These are phyloP conservation scores for Parnassius orleans DNA, from an alignment of 2,888 invertebrate genomes.

Conservation along the genomic window DNA sequence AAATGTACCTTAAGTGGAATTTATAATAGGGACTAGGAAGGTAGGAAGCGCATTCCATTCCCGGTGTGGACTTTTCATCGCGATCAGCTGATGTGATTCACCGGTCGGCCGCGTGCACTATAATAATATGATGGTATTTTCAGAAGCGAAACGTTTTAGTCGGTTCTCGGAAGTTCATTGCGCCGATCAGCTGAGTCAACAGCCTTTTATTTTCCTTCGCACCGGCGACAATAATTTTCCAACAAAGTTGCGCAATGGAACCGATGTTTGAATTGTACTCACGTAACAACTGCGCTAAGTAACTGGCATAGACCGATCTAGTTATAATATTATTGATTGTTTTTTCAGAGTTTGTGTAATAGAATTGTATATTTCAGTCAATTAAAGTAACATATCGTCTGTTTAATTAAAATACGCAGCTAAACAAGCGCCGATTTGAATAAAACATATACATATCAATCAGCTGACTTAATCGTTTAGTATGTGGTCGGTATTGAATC, in stretches of 20 bases:
- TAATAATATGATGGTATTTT: conserved; percentile 37
- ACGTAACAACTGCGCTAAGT: conserved; percentile 33
- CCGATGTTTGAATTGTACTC: conserved; percentile 50
- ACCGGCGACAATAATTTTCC: conserved; percentile 46
- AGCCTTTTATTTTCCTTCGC: conserved; percentile 46
- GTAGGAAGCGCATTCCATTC: conserved; percentile 15
- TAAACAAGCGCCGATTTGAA: conserved; percentile 6
- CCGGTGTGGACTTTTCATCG: conserved; percentile 30
- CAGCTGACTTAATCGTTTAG: conserved; percentile 37
- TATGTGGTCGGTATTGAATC: conserved; percentile 40
- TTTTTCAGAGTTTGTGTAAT: too few relatives aligned
- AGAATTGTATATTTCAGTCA: too few relatives aligned
- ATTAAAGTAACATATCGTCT: too few relatives aligned
- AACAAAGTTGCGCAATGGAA: conserved; percentile 58
- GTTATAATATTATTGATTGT: not conserved
- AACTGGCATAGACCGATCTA: conserved; percentile 4
- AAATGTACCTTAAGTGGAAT: conserved; percentile 17
- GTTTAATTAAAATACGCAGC: conserved; percentile 3
- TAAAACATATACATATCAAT: conserved; percentile 18
- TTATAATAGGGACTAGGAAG: conserved; percentile 19
- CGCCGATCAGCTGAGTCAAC: conserved; percentile 72
- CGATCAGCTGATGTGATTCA: conserved; percentile 44
- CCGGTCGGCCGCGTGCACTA: conserved; percentile 34
- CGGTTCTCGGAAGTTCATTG: conserved; percentile 66
- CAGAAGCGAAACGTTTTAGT: conserved; percentile 40